Conservation (phyloP, 2,797 vertebrate genomes). For the Enoplosus armatus region DNA sequence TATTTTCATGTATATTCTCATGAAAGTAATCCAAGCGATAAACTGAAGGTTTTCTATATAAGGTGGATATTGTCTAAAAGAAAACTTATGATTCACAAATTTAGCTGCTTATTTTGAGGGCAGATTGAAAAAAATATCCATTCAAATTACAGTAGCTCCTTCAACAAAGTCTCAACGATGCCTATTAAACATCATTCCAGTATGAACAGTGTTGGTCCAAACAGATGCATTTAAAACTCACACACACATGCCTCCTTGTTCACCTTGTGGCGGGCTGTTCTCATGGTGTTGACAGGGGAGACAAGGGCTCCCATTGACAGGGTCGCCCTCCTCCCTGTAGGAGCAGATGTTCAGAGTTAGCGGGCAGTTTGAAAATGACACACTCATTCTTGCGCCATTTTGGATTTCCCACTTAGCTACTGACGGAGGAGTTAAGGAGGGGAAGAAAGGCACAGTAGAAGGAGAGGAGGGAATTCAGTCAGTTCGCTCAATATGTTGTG, state of each 20-base stretch:
- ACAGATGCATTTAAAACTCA: constrained; percentile 50
- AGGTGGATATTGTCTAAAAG: neutral
- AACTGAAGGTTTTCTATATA: neutral
- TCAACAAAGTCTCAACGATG: constrained; percentile 42
- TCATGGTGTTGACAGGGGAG: constrained; percentile 68
- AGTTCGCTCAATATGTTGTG: neutral
- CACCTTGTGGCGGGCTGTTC: constrained; percentile 62
- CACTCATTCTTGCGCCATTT: constrained; percentile 66
- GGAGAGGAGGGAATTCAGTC: constrained; percentile 12
- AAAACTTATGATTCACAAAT: neutral
- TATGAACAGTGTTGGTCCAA: constrained; percentile 16
- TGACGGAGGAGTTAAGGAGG: constrained; percentile 39
- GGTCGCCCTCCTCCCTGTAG: constrained; percentile 52
- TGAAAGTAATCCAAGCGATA: neutral
- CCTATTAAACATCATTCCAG: constrained; percentile 50
- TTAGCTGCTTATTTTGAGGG: neutral
- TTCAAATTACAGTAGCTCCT: constrained; percentile 41
- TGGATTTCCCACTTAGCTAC: constrained; percentile 64
- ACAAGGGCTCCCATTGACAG: constrained; percentile 82
- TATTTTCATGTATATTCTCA: neutral
- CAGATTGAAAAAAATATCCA: constrained; percentile 20
- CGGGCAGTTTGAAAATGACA: constrained; percentile 79
- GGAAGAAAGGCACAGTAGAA: constrained; percentile 12
- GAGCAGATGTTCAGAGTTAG: constrained; percentile 84
- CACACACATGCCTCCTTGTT: constrained; percentile 75